Evolutionary conservation across 2,797 vertebrate species (phyloP).

Genomic region (Darevskia mixta): DNA sequence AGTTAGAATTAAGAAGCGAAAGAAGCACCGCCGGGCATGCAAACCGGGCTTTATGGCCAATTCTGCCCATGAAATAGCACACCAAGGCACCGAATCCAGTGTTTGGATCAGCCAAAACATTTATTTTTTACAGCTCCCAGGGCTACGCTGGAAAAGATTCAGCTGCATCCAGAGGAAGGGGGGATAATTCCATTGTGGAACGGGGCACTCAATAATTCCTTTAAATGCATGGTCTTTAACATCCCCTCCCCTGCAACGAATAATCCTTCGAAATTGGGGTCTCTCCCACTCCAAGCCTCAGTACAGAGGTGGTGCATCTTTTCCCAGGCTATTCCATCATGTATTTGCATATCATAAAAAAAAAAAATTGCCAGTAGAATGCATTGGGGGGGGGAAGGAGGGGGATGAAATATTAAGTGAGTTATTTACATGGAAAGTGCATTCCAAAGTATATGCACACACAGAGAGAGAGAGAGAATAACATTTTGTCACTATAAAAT

Average conservation of each 20-base stretch:
- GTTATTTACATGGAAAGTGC: neutral
- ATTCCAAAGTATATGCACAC: neutral
- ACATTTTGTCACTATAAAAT: constrained; percentile 13
- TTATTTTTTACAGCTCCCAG: neutral
- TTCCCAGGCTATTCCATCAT: neutral
- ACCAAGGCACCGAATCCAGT: neutral
- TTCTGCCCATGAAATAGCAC: neutral
- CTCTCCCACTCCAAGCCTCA: neutral
- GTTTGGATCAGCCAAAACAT: neutral
- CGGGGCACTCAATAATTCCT: neutral
- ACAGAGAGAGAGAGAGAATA: neutral
- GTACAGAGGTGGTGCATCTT: neutral
- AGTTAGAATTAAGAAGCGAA: neutral
- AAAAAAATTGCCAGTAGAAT: neutral
- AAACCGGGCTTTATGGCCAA: neutral
- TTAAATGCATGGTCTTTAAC: neutral
- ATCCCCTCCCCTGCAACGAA: neutral
- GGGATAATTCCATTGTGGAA: neutral
- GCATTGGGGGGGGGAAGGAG: neutral
- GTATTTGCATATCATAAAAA: neutral
- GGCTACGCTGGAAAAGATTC: neutral
- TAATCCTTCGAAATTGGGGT: neutral
- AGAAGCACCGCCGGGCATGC: neutral
- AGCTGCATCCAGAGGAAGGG: no score
- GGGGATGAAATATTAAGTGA: neutral